Conservation (phyloP, 2,113 vertebrate species). For the Dasyprocta punctata region DNA sequence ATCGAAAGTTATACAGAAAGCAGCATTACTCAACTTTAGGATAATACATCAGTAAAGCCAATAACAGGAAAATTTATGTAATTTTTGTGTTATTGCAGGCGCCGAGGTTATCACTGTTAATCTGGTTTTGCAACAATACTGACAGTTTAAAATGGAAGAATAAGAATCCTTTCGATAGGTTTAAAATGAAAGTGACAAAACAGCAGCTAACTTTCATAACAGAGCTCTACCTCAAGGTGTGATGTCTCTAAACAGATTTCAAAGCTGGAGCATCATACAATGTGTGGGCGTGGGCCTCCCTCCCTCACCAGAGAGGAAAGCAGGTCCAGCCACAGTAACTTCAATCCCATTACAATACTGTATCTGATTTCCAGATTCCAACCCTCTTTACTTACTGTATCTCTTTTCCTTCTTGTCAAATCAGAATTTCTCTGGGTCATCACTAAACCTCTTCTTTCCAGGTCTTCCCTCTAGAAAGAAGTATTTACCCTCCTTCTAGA, state of each 20-base stretch:
- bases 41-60: background rate
- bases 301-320: background rate
- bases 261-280: background rate
- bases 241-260: background rate
- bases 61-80: background rate
- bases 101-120: background rate
- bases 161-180: background rate
- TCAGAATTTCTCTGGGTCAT: slow-evolving; percentile 21
- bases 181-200: slow-evolving; percentile 31
- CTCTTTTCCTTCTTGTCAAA: background rate
- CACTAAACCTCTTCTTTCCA: background rate
- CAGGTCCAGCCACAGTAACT: background rate
- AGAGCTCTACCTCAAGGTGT: background rate
- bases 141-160: slow-evolving; percentile 11
- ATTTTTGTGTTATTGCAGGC: background rate
- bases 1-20: background rate
- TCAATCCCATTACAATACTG: background rate
- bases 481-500: background rate
- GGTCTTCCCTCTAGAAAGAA: background rate
- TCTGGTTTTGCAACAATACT: background rate
- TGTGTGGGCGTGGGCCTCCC: background rate
- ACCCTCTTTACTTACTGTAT: background rate
- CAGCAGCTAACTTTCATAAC: background rate
- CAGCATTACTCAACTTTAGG: background rate
- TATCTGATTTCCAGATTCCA: slow-evolving; percentile 33